Conservation (phyloP, 2,888 invertebrate species). For the Melanostoma scalare region DNA sequence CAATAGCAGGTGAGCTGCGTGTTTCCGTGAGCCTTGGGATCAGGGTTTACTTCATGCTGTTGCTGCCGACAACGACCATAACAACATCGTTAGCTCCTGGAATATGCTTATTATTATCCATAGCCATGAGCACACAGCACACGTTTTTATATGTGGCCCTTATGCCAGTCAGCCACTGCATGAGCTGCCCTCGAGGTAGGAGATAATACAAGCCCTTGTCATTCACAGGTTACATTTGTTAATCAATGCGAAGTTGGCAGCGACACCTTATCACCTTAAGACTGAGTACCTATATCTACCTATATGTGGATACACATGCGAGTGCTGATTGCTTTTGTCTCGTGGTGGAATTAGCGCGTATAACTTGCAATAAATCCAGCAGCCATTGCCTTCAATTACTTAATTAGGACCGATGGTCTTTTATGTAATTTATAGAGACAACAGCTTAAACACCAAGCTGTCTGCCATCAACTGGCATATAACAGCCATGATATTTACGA, state of each 20-base stretch:
- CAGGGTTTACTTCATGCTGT: neutral
- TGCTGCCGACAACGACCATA: slow-evolving; percentile 40
- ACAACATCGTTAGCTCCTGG: slow-evolving; percentile 48
- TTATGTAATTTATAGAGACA: slow-evolving; percentile 76
- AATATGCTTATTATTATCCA: slow-evolving; percentile 62
- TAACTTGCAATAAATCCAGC: slow-evolving; percentile 76
- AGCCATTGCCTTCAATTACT: slow-evolving; percentile 79
- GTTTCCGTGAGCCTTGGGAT: slow-evolving; percentile 42
- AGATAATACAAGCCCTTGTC: slow-evolving; percentile 30
- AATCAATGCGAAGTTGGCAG: slow-evolving; percentile 63
- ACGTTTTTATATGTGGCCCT: neutral
- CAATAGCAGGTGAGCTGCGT: slow-evolving; percentile 59
- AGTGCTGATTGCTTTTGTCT: slow-evolving; percentile 38
- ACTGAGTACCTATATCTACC: slow-evolving; percentile 13
- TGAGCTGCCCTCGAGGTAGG: slow-evolving; percentile 20
- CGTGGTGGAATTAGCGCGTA: slow-evolving; percentile 43
- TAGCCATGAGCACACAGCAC: slow-evolving; percentile 25
- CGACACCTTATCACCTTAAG: slow-evolving; percentile 53
- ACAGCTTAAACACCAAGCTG: slow-evolving; percentile 48
- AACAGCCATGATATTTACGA: slow-evolving; percentile 45
- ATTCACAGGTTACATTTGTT: slow-evolving; percentile 41
- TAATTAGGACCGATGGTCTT: slow-evolving; percentile 79
- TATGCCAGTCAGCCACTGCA: slow-evolving; percentile 9
- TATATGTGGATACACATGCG: neutral
- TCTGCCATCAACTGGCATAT: slow-evolving; percentile 56